These are phyloP conservation scores for Xestia xanthographa DNA, from an alignment of 2,888 invertebrate species.

Conservation along the genomic window DNA sequence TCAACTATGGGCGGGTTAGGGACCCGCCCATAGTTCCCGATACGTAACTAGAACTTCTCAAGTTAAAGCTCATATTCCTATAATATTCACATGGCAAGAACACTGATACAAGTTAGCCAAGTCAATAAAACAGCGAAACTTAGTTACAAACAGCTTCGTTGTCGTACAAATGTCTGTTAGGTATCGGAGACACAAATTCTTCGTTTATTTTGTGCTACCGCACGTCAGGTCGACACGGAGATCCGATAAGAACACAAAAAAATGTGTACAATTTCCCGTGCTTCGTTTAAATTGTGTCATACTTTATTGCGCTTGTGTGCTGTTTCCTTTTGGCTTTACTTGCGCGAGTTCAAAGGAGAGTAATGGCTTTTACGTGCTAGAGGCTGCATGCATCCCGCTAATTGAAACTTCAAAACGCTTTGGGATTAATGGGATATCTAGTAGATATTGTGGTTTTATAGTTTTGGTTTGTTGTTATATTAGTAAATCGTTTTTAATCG, in stretches of 20 bases:
- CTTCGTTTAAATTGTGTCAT: constrained; percentile 50
- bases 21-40: constrained; percentile 28
- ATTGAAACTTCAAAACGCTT: constrained; percentile 52
- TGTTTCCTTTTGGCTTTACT: constrained; percentile 32
- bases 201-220: constrained; percentile 55
- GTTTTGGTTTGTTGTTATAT: neutral
- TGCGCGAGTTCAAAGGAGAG: constrained; percentile 46
- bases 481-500: neutral
- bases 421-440: constrained; percentile 6
- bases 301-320: constrained; percentile 43
- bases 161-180: constrained; percentile 46
- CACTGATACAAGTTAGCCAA: constrained; percentile 56
- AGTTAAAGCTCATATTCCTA: constrained; percentile 46
- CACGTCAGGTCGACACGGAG: constrained; percentile 44
- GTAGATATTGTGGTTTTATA: constrained; percentile 1
- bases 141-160: constrained; percentile 49
- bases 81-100: constrained; percentile 51
- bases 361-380: constrained; percentile 45
- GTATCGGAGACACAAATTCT: constrained; percentile 57
- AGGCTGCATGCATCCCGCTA: constrained; percentile 35
- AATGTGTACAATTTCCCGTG: constrained; percentile 41
- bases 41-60: constrained; percentile 29
- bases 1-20: too few relatives aligned
- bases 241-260: constrained; percentile 49
- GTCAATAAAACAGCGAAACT: constrained; percentile 62